Percentiles rank a stretch among this genome's conserved stretches.
Evolutionary conservation across 2,113 vertebrate genomes (phyloP).

Genomic region (Oophaga pumilio): DNA sequence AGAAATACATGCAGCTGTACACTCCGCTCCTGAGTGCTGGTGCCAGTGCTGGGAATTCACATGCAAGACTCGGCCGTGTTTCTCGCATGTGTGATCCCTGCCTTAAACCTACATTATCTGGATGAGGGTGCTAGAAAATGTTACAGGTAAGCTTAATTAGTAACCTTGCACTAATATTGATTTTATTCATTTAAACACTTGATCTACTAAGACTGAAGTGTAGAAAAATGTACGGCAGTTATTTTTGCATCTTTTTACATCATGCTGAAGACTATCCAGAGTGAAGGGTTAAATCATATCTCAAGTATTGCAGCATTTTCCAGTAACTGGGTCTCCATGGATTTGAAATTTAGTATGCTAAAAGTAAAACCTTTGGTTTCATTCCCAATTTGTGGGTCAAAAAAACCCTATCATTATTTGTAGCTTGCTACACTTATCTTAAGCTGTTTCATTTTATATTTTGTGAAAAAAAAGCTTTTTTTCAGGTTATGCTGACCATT

Average conservation of each 20-base stretch:
- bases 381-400: conserved; percentile 56
- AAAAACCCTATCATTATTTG: conserved; percentile 54
- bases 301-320: conserved; percentile 19
- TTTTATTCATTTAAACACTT: neutral
- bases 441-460: conserved; percentile 56
- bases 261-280: neutral
- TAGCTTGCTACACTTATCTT: conserved; percentile 57
- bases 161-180: neutral
- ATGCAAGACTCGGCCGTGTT: too few relatives aligned
- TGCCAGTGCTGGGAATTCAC: too few relatives aligned
- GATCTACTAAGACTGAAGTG: neutral
- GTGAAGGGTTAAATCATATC: conserved; percentile 38
- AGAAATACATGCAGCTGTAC: too few relatives aligned
- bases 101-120: too few relatives aligned
- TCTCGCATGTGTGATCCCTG: too few relatives aligned
- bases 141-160: too few relatives aligned
- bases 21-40: too few relatives aligned
- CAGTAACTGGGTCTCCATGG: conserved; percentile 51
- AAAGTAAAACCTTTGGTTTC: conserved; percentile 54
- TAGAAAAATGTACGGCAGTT: neutral
- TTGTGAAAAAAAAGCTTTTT: conserved; percentile 34
- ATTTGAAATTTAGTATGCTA: conserved; percentile 52
- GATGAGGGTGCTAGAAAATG: too few relatives aligned
- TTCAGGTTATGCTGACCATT: conserved; percentile 56
- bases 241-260: neutral